Percentiles rank a stretch among this genome's conserved stretches.
phyloP scores from a whole-genome alignment of 2,113 vertebrate genomes.

The Penelope pileata region DNA sequence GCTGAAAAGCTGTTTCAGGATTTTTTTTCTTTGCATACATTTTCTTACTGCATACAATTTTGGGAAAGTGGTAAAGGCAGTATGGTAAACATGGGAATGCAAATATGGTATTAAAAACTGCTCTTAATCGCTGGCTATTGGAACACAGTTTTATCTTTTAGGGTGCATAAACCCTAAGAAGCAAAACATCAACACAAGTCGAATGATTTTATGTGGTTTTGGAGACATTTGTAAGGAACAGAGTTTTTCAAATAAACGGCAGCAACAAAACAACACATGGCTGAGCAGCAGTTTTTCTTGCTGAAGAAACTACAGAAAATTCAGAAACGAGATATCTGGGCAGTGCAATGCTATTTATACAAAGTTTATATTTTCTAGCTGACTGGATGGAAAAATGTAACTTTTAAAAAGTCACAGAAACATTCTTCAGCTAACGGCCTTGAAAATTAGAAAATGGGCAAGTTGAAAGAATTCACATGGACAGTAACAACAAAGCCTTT shows the following conservation, averaged over 20 bases:
- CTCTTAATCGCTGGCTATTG: neutral
- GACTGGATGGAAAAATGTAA: neutral
- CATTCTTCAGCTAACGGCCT: neutral
- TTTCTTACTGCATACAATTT: neutral
- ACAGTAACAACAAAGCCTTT: neutral
- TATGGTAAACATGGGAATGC: neutral
- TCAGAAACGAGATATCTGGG: neutral
- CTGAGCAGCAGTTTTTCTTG: neutral
- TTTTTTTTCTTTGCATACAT: neutral
- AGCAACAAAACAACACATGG: neutral
- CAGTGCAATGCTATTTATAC: neutral
- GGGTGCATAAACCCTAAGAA: neutral
- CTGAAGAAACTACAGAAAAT: neutral
- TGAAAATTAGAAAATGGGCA: neutral
- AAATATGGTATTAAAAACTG: neutral
- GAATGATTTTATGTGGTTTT: neutral
- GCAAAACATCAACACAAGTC: neutral
- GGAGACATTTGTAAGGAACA: neutral
- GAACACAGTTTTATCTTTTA: neutral
- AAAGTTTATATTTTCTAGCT: neutral
- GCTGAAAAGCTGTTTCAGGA: neutral
- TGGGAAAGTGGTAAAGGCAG: conserved; percentile 7
- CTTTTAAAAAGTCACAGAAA: neutral
- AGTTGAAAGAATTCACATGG: neutral
- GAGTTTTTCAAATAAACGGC: neutral